Conservation (phyloP, 1,140 invertebrate species). For the Heliconius eleuchia region DNA sequence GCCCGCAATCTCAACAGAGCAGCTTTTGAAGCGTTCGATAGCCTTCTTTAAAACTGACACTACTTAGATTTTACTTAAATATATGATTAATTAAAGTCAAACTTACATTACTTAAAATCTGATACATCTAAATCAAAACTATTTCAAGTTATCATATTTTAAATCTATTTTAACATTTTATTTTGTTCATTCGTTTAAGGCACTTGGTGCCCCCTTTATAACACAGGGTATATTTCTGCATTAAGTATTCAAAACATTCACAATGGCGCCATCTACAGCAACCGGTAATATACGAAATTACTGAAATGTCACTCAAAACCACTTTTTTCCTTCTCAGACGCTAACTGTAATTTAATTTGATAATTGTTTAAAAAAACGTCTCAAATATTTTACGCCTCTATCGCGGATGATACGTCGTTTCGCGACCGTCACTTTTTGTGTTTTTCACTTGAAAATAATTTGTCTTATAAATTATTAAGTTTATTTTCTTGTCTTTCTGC, state of each 20-base stretch:
- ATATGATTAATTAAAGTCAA: too few relatives aligned
- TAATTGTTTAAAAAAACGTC: slow-evolving; percentile 21
- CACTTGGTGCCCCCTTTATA: slow-evolving; percentile 5
- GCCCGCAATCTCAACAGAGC: too few relatives aligned
- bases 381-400: not conserved
- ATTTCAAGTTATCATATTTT: too few relatives aligned
- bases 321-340: slow-evolving; percentile 17
- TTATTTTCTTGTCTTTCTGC: not conserved
- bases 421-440: not conserved
- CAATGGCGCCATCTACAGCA: slow-evolving; percentile 32
- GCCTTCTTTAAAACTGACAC: too few relatives aligned
- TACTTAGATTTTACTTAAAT: too few relatives aligned
- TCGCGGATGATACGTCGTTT: not conserved
- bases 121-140: too few relatives aligned
- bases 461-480: not conserved
- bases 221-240: slow-evolving; percentile 27
- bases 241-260: slow-evolving; percentile 49
- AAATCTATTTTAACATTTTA: not conserved
- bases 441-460: not conserved
- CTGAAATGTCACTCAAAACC: slow-evolving; percentile 36
- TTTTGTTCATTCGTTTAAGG: not conserved
- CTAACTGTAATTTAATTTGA: slow-evolving; percentile 24
- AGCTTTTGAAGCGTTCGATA: too few relatives aligned
- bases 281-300: slow-evolving; percentile 37
- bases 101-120: too few relatives aligned